These are phyloP conservation scores for Melanotaenia pygmaea DNA, from an alignment of 2,797 vertebrate genomes.

Conservation along the genomic window DNA sequence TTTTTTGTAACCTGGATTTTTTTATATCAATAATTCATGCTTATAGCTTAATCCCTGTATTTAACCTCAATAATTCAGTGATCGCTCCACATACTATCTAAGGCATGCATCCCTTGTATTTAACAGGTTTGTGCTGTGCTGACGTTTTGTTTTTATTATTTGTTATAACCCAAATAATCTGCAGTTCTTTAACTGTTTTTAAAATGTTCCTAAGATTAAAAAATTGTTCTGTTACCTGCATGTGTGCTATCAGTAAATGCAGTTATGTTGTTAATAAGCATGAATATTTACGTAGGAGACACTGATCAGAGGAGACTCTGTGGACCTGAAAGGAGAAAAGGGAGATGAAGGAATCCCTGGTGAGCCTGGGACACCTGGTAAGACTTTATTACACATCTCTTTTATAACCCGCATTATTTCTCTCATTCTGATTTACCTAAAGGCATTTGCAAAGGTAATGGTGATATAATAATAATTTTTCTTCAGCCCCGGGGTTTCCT, in stretches of 20 bases:
- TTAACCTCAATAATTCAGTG: constrained; percentile 22
- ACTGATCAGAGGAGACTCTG: constrained; percentile 59
- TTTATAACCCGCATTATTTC: not conserved
- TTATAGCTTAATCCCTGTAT: constrained; percentile 13
- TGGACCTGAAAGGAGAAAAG: constrained; percentile 88
- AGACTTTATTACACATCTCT: not conserved
- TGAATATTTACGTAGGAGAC: constrained; percentile 55
- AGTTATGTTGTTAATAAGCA: not conserved
- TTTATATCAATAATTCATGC: not conserved
- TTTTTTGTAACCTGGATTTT: not conserved
- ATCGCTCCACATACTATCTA: constrained; percentile 6
- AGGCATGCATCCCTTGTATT: constrained; percentile 43
- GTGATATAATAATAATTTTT: not conserved
- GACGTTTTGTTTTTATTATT: constrained; percentile 9
- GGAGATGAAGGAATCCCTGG: constrained; percentile 88
- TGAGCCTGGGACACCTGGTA: constrained; percentile 87
- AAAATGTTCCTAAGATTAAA: not conserved
- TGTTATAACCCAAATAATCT: constrained; percentile 10
- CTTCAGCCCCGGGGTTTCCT: constrained; percentile 36
- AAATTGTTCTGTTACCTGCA: not conserved
- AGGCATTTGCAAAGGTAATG: not conserved
- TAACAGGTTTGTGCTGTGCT: constrained; percentile 37
- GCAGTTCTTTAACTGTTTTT: not conserved
- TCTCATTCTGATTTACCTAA: not conserved
- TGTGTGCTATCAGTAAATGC: not conserved